Evolutionary conservation across 1,140 invertebrate genomes (phyloP).

Genomic region (Heliothis subflexa): DNA sequence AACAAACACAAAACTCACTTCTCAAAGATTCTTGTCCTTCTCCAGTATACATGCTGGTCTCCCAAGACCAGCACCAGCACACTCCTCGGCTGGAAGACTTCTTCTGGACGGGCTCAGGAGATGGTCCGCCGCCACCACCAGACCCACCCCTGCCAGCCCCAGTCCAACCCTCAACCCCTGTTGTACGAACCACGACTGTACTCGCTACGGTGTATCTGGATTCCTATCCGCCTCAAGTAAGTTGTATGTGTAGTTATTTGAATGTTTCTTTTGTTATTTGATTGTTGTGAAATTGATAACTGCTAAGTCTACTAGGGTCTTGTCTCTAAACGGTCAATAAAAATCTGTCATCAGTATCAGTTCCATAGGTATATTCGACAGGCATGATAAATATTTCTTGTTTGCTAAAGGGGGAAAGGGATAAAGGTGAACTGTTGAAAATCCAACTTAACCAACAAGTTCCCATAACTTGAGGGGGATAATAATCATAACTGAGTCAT

Average conservation of each 20-base stretch:
- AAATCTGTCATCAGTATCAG: too few species aligned
- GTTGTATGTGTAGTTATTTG: background rate
- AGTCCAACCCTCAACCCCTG: slow-evolving; percentile 66
- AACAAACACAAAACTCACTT: too few species aligned
- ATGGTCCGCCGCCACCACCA: slow-evolving; percentile 87
- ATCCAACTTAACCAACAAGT: background rate
- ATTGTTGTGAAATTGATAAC: too few species aligned
- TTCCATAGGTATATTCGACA: too few species aligned
- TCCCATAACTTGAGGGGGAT: background rate
- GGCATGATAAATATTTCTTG: too few species aligned
- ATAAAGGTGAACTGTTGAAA: too few species aligned
- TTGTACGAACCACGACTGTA: slow-evolving; percentile 87
- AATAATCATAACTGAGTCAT: slow-evolving; percentile 23
- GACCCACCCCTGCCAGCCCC: slow-evolving; percentile 65
- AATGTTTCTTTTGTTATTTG: background rate
- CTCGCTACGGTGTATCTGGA: slow-evolving; percentile 88
- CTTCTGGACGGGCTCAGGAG: slow-evolving; percentile 94
- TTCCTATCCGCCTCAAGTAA: slow-evolving; percentile 77
- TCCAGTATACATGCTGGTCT: slow-evolving; percentile 74
- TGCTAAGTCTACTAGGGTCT: too few species aligned
- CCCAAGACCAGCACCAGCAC: slow-evolving; percentile 70
- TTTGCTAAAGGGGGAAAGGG: too few species aligned
- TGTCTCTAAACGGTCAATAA: too few species aligned
- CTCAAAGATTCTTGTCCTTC: background rate
- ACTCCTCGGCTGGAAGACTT: slow-evolving; percentile 92